Percentiles rank a stretch among this genome's conserved stretches.
phyloP scores from a whole-genome alignment of 2,113 vertebrate genomes.

The Thamnophis sirtalis region DNA sequence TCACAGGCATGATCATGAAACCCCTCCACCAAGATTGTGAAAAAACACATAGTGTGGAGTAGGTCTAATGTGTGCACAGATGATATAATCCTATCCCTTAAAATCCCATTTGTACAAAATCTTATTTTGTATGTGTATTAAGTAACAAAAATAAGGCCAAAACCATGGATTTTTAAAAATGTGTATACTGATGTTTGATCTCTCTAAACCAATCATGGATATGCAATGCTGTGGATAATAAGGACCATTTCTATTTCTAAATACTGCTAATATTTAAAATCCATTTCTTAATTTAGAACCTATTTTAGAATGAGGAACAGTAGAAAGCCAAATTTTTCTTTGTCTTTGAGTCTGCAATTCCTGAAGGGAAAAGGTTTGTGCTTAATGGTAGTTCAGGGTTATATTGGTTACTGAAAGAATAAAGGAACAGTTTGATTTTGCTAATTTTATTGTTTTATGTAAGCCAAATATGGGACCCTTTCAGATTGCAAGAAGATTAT shows the following conservation, averaged over 20 bases:
- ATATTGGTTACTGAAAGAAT: not conserved
- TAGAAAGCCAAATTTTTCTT: not conserved
- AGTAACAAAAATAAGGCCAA: not conserved
- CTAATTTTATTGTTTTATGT: not conserved
- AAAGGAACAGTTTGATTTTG: not conserved
- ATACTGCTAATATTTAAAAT: not conserved
- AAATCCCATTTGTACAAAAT: not conserved
- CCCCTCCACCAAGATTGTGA: not conserved
- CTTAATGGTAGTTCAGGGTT: not conserved
- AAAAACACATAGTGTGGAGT: not conserved
- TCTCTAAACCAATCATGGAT: not conserved
- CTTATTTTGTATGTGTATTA: not conserved
- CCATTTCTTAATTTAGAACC: not conserved
- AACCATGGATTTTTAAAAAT: not conserved
- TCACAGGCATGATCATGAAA: not conserved
- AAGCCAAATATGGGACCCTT: not conserved
- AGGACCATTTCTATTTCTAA: not conserved
- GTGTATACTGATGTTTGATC: not conserved
- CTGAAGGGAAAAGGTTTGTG: not conserved
- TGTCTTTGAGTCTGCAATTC: not conserved
- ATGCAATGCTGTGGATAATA: not conserved
- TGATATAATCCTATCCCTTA: not conserved
- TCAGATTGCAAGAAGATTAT: slow-evolving; percentile 2
- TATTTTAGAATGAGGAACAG: not conserved
- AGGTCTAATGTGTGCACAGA: not conserved